A percentile compares a stretch with the other conserved stretches of the same genome.
phyloP scores from a whole-genome alignment of 2,797 vertebrate species.

The Thaleichthys pacificus region DNA sequence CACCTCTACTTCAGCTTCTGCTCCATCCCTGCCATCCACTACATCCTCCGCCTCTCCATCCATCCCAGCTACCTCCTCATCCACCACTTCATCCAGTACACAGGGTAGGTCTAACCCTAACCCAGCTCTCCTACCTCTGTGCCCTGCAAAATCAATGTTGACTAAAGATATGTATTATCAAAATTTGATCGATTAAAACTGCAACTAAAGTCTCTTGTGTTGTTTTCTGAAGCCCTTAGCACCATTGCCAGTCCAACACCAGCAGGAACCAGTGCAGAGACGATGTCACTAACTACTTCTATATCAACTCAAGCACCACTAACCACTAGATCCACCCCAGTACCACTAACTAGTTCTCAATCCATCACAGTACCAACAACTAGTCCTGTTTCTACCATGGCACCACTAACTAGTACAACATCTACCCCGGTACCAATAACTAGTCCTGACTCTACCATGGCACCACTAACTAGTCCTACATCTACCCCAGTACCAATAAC shows the following conservation, averaged over 20 bases:
- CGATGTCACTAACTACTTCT: neutral
- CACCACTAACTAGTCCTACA: neutral
- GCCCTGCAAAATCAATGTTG: neutral
- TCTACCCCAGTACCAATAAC: neutral
- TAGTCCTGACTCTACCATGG: neutral
- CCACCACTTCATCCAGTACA: neutral
- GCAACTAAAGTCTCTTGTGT: too few species aligned
- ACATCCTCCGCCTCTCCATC: too few species aligned
- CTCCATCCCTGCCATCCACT: too few species aligned
- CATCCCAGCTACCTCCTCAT: neutral
- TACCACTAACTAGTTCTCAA: too few species aligned
- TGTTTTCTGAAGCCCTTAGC: neutral
- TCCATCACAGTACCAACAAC: neutral
- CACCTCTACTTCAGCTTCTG: neutral
- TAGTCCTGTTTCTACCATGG: neutral
- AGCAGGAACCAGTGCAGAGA: neutral
- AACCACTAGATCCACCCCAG: too few species aligned
- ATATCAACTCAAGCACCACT: too few species aligned
- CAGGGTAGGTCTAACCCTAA: too few species aligned
- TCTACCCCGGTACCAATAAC: neutral
- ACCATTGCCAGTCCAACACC: slow-evolving; percentile 1
- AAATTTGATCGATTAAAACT: too few species aligned
- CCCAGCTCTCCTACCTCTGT: neutral
- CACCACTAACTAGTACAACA: neutral
- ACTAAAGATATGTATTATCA: too few species aligned